Evolutionary conservation across 1,140 invertebrate genomes (phyloP), one percentile per base, ranked within the genome.

Genomic region (Belonocnema kinseyi): DNA sequence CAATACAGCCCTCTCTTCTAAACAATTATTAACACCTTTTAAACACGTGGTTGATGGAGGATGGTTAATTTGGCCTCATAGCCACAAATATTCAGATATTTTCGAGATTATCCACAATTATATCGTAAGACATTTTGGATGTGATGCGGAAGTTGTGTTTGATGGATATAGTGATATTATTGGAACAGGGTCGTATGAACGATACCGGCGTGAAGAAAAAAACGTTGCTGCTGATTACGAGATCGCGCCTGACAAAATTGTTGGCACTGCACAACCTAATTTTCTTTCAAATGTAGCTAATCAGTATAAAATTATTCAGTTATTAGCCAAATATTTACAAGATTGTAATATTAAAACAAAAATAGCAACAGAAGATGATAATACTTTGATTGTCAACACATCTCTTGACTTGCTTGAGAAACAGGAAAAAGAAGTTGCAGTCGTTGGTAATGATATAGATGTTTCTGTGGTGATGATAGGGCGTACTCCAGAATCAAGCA

Each of bases 1-100:
- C 3, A 40, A 40, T 85, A 3, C 11, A 73, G 16, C 66, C 58
- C 66, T 52, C 16, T 8, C 72, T 16, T 19, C 10, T 21, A 8
- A 14, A 71, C 77, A 85, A 82, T 82, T 79, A 58, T 88, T 89
- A 81, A 19, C 86, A 33, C 11, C 72, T 56, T 71, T 2, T 40
- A 3, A 66, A 50, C 21, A 74, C 26, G 80, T 83, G 12, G 61
- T 82, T 16, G 82, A 81, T 76, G 82, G 82, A n/a, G 78, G 80
- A 7, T 80, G 73, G 72, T 33, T 80, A 52, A 66, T 54, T 56
- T 82, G 81, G 81, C 78, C 76, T 12, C 77, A 80, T 66, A 70
- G 17, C 56, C 7, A 40, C 56, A 75, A 40, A 66, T 77, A 70
- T 75, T 4, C 61, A 16, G 78, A 82, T 2, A 77, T 80, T 78